A percentile compares a stretch with the other conserved stretches of the same genome.
These are phyloP conservation scores for Candoia aspera DNA, from an alignment of 2,113 vertebrate genomes.

Conservation along the genomic window DNA sequence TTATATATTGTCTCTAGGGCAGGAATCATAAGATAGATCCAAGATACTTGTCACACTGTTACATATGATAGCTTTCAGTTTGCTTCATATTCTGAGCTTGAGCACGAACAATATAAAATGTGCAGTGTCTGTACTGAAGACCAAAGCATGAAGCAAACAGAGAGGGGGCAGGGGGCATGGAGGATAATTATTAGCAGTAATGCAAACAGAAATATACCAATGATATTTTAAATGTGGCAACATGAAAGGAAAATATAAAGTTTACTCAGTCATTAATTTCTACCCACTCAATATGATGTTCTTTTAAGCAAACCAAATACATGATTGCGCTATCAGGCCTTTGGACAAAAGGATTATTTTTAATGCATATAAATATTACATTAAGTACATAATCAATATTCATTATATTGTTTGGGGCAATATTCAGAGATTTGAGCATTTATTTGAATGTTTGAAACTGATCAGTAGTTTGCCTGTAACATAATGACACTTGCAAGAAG, in stretches of 20 bases:
- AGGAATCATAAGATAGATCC: background rate
- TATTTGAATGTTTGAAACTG: background rate
- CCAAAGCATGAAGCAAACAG: background rate
- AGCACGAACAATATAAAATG: background rate
- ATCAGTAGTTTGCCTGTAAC: background rate
- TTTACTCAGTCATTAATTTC: background rate
- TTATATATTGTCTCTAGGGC: conserved; percentile 5
- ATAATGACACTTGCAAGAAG: background rate
- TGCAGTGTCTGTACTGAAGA: background rate
- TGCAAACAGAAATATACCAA: background rate
- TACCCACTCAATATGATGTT: background rate
- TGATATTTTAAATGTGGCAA: background rate
- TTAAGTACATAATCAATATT: background rate
- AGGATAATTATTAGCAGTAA: background rate
- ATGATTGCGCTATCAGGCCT: background rate
- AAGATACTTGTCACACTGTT: background rate
- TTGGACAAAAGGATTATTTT: background rate
- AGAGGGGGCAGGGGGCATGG: background rate
- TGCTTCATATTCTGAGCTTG: background rate
- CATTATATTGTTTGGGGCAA: background rate
- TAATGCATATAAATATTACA: background rate
- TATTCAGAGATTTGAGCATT: background rate
- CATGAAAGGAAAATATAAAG: background rate
- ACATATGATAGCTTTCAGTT: background rate
- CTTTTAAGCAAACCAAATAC: background rate